A percentile compares a stretch with the other conserved stretches of the same genome.
phyloP scores from a whole-genome alignment of 2,113 vertebrate species.

The Delphinus delphis region DNA sequence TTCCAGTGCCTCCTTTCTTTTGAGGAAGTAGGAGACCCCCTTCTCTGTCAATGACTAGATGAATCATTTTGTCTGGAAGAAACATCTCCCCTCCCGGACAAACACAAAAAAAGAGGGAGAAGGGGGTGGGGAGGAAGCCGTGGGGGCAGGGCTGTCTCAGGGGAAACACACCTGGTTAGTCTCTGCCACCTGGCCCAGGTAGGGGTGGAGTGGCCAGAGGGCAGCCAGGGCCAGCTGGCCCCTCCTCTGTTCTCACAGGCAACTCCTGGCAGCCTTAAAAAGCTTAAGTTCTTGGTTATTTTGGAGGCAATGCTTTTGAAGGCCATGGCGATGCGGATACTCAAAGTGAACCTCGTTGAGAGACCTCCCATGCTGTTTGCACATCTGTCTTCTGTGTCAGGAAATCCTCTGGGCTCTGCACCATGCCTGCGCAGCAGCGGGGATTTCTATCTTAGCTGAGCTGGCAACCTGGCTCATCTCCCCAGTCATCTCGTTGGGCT shows the following conservation, averaged over 20 bases:
- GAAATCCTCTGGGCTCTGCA: slow-evolving; percentile 82
- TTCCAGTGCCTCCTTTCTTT: slow-evolving; percentile 82
- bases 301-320: slow-evolving; percentile 95
- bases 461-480: slow-evolving; percentile 89
- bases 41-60: slow-evolving; percentile 72
- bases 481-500: slow-evolving; percentile 89
- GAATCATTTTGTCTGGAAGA: slow-evolving; percentile 61
- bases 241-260: not conserved
- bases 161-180: not conserved
- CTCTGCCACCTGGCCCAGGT: not conserved
- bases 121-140: not conserved
- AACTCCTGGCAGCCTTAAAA: slow-evolving; percentile 75
- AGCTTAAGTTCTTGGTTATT: slow-evolving; percentile 93
- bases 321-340: slow-evolving; percentile 90
- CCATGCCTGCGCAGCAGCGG: slow-evolving; percentile 85
- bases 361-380: slow-evolving; percentile 86
- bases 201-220: not conserved
- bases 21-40: slow-evolving; percentile 70
- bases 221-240: not conserved
- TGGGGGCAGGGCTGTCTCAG: not conserved
- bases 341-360: slow-evolving; percentile 92
- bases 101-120: not conserved
- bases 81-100: not conserved
- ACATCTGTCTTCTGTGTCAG: not conserved
- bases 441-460: not conserved